These are phyloP conservation scores for Gasterosteus nipponicus DNA, from an alignment of 2,113 vertebrate genomes.

Conservation along the genomic window DNA sequence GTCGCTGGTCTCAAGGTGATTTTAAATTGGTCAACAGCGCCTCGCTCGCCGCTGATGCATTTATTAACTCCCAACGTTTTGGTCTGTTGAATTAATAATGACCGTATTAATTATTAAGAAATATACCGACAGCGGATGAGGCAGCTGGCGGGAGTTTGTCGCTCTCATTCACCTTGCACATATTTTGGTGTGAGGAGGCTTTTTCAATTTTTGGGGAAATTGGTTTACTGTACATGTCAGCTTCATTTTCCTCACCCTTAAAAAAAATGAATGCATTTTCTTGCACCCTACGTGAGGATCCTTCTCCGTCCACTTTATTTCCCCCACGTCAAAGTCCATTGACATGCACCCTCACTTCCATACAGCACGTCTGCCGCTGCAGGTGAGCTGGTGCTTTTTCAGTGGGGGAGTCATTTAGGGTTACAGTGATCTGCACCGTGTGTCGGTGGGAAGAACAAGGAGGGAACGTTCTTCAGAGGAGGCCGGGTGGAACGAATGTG, in stretches of 20 bases:
- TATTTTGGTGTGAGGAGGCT: neutral
- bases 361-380: neutral
- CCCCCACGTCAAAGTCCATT: no score
- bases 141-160: neutral
- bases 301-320: neutral
- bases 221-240: neutral
- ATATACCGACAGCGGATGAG: neutral
- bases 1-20: conserved; percentile 6
- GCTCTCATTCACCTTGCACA: neutral
- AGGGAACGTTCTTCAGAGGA: neutral
- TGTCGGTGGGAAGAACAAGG: neutral
- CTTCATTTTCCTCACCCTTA: neutral
- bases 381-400: neutral
- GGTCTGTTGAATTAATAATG: conserved; percentile 1
- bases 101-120: neutral
- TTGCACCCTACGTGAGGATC: neutral
- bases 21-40: conserved; percentile 9
- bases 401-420: neutral
- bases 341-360: neutral
- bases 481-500: neutral
- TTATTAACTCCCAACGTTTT: neutral
- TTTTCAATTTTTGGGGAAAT: conserved; percentile 1
- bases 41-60: neutral
- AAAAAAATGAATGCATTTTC: neutral
- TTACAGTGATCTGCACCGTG: neutral